phyloP scores from a whole-genome alignment of 2,888 invertebrate species.

The Apocheima hispidaria region DNA sequence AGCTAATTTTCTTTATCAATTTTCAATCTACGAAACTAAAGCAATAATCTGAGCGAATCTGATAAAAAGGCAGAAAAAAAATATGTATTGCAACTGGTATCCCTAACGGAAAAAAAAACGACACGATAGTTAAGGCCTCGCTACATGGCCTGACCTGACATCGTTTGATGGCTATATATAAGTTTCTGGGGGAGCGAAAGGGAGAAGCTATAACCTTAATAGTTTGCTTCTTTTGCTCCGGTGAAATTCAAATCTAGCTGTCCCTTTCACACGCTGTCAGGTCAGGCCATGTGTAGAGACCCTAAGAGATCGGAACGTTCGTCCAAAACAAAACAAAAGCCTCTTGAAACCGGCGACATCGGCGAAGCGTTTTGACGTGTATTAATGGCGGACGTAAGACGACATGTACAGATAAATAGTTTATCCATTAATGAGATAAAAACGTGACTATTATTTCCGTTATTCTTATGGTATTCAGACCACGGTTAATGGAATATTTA shows the following conservation, averaged over 20 bases:
- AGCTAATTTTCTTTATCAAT: slow-evolving; percentile 39
- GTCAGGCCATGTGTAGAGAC: no score
- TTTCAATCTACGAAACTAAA: slow-evolving; percentile 1
- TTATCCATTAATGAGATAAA: slow-evolving; percentile 78
- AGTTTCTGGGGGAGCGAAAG: no score
- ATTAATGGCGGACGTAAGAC: slow-evolving; percentile 72
- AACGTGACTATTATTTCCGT: slow-evolving; percentile 58
- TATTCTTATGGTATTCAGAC: slow-evolving; percentile 48
- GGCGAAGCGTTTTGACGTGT: slow-evolving; percentile 68
- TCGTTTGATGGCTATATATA: no score
- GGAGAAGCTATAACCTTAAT: no score
- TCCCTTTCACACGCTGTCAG: no score
- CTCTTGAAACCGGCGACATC: slow-evolving; percentile 53
- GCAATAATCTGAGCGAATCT: slow-evolving; percentile 18
- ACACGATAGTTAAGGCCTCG: no score
- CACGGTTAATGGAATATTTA: slow-evolving; percentile 46
- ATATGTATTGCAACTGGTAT: slow-evolving; percentile 37
- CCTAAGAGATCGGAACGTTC: slow-evolving; percentile 60
- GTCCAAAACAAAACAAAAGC: slow-evolving; percentile 62
- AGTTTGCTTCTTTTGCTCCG: no score
- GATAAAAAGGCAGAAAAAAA: slow-evolving; percentile 38
- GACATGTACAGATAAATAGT: slow-evolving; percentile 76
- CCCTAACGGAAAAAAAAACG: slow-evolving; percentile 4
- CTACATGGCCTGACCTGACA: no score
- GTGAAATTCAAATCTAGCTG: no score